phyloP scores from a whole-genome alignment of 2,113 vertebrate species.

The Chloebia gouldiae region DNA sequence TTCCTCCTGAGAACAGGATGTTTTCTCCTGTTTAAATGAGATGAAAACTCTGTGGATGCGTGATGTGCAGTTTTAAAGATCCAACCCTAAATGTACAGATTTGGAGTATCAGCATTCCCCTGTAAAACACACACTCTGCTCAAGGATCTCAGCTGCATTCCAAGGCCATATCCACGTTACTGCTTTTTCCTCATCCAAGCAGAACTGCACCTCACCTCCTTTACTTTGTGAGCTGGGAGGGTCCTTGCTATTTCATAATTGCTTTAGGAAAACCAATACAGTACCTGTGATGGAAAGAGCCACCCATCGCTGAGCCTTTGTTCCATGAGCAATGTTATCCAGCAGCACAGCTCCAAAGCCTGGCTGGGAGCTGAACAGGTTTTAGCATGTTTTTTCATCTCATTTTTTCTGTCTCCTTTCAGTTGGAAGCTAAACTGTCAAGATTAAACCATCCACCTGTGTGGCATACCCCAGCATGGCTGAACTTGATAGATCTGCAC shows the following conservation, averaged over 20 bases:
- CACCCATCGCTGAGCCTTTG: not conserved
- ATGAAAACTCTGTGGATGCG: rapidly evolving
- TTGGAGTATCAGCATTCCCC: not conserved
- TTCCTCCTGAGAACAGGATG: not conserved
- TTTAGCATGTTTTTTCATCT: conserved; percentile 55
- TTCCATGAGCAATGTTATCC: not conserved
- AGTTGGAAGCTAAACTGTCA: conserved; percentile 58
- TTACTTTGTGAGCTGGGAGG: not conserved
- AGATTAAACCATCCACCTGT: conserved; percentile 71
- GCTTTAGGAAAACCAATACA: not conserved
- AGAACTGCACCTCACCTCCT: not conserved
- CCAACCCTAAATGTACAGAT: not conserved
- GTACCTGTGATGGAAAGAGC: not conserved
- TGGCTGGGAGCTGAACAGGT: conserved; percentile 33
- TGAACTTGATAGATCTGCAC: conserved; percentile 64
- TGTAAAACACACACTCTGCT: not conserved
- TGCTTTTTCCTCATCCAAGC: not conserved
- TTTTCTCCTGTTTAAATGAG: not conserved
- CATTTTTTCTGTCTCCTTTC: conserved; percentile 55
- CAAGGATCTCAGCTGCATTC: not conserved
- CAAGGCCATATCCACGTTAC: not conserved
- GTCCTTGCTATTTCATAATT: not conserved
- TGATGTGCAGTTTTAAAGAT: not conserved
- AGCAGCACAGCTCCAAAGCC: conserved; percentile 4
- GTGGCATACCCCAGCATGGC: conserved; percentile 65